Base-by-base conservation (phyloP, 2,797 vertebrate genomes). In the Carduelis carduelis region DNA sequence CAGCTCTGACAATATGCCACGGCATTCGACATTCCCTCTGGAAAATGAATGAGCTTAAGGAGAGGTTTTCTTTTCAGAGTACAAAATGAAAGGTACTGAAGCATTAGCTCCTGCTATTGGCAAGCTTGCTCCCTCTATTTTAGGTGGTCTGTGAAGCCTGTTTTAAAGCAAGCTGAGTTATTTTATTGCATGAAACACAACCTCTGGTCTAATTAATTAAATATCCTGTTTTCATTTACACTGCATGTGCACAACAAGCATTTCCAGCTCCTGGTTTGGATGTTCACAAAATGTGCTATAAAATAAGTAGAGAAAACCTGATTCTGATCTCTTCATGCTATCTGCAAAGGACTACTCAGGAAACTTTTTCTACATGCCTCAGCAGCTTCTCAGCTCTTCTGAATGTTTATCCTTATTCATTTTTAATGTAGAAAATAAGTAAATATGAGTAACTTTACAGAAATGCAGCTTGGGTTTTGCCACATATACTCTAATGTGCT, bases 41-140 rank as follows among this genome's bases (percentile, higher is more conserved):
- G 79, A 96, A 98, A 97, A 97, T 89, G 96, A 97, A 96, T 93
- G 97, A 97, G 96, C 96, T 97, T 95, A 95, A 97, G 94, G 93
- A 91, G 87, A 97, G 94, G 87, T 86, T 97, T 96, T 93, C 92
- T 96, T 94, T 96, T 93, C 95, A 79, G 90, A 88, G 92, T 92
- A 93, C 94, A 97, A 96, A 97, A 97, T 92, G 91, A 97, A 97
- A 97, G 95, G 91, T 88, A 94, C 72, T 90, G 92, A 98, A 96
- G 96, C 96, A 94, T 97, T 95, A 95, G 97, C 87, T 96, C 63
- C 84, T 95, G 83, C 90, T 96, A 96, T 97, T 95, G 95, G 96
- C 95, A 97, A 95, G 84, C 94, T 78, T 49, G 74, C 86, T 95
- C 53, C n/a, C 90, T 78, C 81, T 95, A 50, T 96, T 93, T 97